phyloP scores from a whole-genome alignment of 2,113 vertebrate genomes.

The Toxotes jaculatrix region DNA sequence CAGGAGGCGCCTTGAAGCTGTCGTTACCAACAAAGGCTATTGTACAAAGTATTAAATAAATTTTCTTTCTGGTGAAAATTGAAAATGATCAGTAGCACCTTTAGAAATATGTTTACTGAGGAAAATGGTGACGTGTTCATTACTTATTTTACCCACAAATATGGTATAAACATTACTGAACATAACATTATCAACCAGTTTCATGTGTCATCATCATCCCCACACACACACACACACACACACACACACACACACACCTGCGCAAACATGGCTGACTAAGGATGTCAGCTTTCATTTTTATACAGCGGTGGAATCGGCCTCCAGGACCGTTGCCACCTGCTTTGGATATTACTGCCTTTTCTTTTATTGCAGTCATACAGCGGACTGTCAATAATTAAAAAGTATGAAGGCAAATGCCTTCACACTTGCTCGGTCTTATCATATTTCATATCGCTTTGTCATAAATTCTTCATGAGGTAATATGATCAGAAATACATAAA shows the following conservation, averaged over 20 bases:
- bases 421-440: constrained; percentile 25
- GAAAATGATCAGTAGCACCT: no score
- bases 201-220: constrained; percentile 8
- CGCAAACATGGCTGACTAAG: constrained; percentile 15
- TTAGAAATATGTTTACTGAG: no score
- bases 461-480: constrained; percentile 67
- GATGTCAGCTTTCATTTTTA: constrained; percentile 29
- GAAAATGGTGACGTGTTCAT: no score
- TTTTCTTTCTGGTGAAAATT: no score
- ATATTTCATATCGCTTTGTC: constrained; percentile 37
- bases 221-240: constrained; percentile 7
- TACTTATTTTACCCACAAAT: background rate
- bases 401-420: constrained; percentile 52
- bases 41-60: no score
- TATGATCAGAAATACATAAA: constrained; percentile 38
- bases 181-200: constrained; percentile 59
- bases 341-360: constrained; percentile 59
- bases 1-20: no score
- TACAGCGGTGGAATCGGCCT: constrained; percentile 43
- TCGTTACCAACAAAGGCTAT: no score
- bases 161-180: constrained; percentile 43
- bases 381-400: constrained; percentile 73
- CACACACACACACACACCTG: constrained; percentile 33
- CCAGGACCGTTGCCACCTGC: constrained; percentile 36
- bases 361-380: constrained; percentile 70